Evolutionary conservation across 2,113 vertebrate genomes (phyloP), one percentile per base, ranked within the genome.

Genomic region (Ictidomys tridecemlineatus): DNA sequence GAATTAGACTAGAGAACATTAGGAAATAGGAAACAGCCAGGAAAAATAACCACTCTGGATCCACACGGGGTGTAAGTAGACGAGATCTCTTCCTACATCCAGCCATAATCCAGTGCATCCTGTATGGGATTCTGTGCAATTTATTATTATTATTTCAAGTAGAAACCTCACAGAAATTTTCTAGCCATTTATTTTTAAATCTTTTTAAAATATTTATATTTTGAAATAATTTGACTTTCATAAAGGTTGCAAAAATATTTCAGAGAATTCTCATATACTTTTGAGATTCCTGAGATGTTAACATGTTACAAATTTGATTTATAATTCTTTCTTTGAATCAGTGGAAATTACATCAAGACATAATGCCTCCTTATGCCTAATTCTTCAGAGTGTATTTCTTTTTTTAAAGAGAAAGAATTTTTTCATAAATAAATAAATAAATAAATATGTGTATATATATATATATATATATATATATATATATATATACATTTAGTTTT

Each of bases 261-360:
- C 61, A 9, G 73, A 76, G 17, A 65, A 51, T 95, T 67, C 14
- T 17, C 39, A 39, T 67, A 76, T 63, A 34, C 6, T 39, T 48
- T 91, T 6, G 39, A 95, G 34, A 82, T 77, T 91, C 22, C 69
- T 34, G 74, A 17, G 8, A 84, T 88, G 37, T 69, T 77, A 94
- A 76, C 72, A 79, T 76, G 91, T 95, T 79, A 56, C 42, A 30
- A 32, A 28, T 53, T n/a, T 58, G 53, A 85, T 83, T 92, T 87
- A 74, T 92, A 45, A 45, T 84, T 86, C 37, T 93, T 89, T 22
- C 93, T 79, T 93, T 37, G 39, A 74, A 73, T 94, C 30, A 78
- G 8, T 13, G 39, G 65, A 26, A 92, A 88, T 30, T 85, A 42
- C n/a, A 63, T 22, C 80, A 76, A 56, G 39, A 80, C 61, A 63